Base-by-base conservation (phyloP, 2,888 invertebrate genomes). In the Phasia obesa region DNA sequence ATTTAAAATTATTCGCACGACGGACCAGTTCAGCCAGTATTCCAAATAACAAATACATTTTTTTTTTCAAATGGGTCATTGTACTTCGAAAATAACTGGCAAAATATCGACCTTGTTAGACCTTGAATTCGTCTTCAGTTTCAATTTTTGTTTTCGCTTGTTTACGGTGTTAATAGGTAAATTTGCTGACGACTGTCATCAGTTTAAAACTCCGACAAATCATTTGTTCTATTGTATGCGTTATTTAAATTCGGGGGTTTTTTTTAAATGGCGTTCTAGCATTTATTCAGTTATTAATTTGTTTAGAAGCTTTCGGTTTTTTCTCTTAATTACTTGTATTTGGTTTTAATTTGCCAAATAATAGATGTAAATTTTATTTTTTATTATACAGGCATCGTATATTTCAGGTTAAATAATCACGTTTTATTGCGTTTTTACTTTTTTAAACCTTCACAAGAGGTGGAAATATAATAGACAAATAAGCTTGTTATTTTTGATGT, bases 81-180 rank as follows among this genome's bases (percentile, higher is more conserved):
- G 90, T 87, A 89, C 91, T 85, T 86, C 77, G 77, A 70, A 70
- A 80, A 85, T 85, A 86, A 85, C 85, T 85, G 86, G 82, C 81
- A 84, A 87, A 86, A 84, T 86, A 84, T 85, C 88, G 90, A 90
- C 90, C 90, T 90, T 90, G 89, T 69, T 81, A 87, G 89, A 90
- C 90, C 90, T 90, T 90, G 90, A 88, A 86, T 75, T 76, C 51
- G 74, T 70, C 11, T 64, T 31, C 17, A 42, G 27, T 51, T 64
- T 82, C 47, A 27, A 11, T 69, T 80, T 84, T 44, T 44, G 19
- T 62, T 65, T 35, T 53, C 17, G 13, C 38, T 70, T 76, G 35
- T 51, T 79, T 77, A 51, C 55, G 65, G 74, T 78, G 81, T 77
- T 84, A 77, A 77, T 77, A 64, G 77, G 84, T 84, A 67, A 73